Evolutionary conservation across 2,888 invertebrate genomes (phyloP).

Genomic region (Hirtodrosophila alboralis): DNA sequence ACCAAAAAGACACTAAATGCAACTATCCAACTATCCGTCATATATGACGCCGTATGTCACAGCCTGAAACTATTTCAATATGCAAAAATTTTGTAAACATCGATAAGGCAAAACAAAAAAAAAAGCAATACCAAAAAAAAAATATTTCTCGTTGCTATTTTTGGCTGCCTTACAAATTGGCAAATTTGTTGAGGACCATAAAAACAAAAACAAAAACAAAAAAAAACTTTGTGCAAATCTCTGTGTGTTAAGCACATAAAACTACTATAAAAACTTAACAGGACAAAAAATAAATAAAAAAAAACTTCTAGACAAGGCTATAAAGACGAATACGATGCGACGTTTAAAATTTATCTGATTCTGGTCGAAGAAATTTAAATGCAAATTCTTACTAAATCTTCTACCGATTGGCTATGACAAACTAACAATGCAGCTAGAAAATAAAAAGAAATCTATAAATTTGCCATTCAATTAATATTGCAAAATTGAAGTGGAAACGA

Average conservation of each 20-base stretch:
- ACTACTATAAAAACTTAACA: too few species aligned
- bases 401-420: conserved; percentile 10
- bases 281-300: conserved; percentile 9
- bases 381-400: too few species aligned
- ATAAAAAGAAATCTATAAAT: conserved; percentile 15
- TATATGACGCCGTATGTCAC: conserved; percentile 16
- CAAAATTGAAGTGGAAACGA: background rate
- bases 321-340: conserved; percentile 17
- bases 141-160: conserved; percentile 33
- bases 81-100: conserved; percentile 15
- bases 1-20: conserved; percentile 4
- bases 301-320: conserved; percentile 22
- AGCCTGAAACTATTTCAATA: conserved; percentile 26
- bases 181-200: conserved; percentile 42
- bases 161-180: conserved; percentile 34
- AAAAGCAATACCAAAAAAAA: conserved; percentile 1
- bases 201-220: conserved; percentile 9
- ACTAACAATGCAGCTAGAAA: conserved; percentile 2
- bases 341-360: conserved; percentile 25
- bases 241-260: conserved; percentile 24
- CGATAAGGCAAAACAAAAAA: background rate
- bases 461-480: conserved; percentile 15
- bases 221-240: conserved; percentile 24
- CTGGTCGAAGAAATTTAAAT: conserved; percentile 23
- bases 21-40: conserved; percentile 26